Evolutionary conservation across 2,113 vertebrate species (phyloP).

Genomic region (Scolopax mira): DNA sequence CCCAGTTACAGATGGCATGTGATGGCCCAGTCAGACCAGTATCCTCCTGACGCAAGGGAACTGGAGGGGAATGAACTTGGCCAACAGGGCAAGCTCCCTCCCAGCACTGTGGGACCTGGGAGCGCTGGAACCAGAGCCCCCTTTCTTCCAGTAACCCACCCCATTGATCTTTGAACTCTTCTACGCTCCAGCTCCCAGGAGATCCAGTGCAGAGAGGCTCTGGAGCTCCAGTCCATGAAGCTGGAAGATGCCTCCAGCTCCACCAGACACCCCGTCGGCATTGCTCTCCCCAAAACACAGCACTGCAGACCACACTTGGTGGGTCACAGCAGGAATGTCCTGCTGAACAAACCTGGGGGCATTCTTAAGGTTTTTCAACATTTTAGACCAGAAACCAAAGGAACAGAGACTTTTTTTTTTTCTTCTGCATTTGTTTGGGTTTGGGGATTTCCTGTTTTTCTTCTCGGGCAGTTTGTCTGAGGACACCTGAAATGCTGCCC

Average conservation of each 20-base stretch:
- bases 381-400: background rate
- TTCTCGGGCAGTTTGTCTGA: background rate
- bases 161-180: background rate
- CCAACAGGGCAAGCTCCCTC: background rate
- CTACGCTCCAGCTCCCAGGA: background rate
- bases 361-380: background rate
- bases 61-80: background rate
- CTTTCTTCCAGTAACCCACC: background rate
- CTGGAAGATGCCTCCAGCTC: background rate
- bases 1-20: rapidly evolving
- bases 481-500: background rate
- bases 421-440: background rate
- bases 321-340: background rate
- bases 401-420: background rate
- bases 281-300: background rate
- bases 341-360: background rate
- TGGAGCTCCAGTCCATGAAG: background rate
- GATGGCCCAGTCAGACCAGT: background rate
- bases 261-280: background rate
- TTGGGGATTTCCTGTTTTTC: constrained; percentile 41
- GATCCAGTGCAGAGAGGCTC: background rate
- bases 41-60: background rate
- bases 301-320: rapidly evolving
- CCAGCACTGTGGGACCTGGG: rapidly evolving
- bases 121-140: background rate